phyloP scores from a whole-genome alignment of 2,797 vertebrate genomes.

The Gallirallus australis region DNA sequence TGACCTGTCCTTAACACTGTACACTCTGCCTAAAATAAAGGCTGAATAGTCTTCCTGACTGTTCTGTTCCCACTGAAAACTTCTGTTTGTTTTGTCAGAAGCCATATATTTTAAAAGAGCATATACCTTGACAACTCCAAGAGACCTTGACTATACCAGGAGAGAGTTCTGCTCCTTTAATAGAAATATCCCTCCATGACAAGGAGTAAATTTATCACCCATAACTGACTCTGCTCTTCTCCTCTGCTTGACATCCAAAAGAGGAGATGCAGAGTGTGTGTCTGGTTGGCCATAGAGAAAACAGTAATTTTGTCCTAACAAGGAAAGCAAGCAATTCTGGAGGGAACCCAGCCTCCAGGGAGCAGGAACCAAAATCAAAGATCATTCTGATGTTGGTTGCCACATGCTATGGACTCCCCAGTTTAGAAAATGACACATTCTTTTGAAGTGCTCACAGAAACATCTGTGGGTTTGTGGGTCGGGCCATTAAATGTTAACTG shows the following conservation, averaged over 20 bases:
- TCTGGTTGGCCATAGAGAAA: neutral
- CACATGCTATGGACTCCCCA: neutral
- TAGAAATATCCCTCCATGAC: constrained; percentile 5
- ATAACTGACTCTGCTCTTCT: neutral
- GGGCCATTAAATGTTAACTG: neutral
- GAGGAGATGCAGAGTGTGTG: neutral
- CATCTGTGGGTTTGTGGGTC: constrained; percentile 12
- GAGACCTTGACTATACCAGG: constrained; percentile 21
- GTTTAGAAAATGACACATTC: constrained; percentile 35
- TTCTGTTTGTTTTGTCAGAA: neutral
- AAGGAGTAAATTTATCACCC: neutral
- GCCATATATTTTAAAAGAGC: neutral
- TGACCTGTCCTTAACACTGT: constrained; percentile 21
- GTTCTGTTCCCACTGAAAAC: neutral
- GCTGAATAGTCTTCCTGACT: neutral
- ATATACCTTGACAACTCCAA: neutral
- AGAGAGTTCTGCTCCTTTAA: constrained; percentile 10
- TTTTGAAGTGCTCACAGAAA: constrained; percentile 11
- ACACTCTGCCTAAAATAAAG: neutral
- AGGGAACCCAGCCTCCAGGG: neutral
- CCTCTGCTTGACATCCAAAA: neutral
- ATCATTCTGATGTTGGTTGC: neutral
- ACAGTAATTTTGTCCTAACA: neutral
- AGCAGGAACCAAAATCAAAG: neutral
- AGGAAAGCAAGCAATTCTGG: neutral